A percentile compares a stretch with the other conserved stretches of the same genome.
These are phyloP conservation scores for Aphelenchoides besseyi DNA, from an alignment of 1,140 invertebrate species.

Conservation along the genomic window DNA sequence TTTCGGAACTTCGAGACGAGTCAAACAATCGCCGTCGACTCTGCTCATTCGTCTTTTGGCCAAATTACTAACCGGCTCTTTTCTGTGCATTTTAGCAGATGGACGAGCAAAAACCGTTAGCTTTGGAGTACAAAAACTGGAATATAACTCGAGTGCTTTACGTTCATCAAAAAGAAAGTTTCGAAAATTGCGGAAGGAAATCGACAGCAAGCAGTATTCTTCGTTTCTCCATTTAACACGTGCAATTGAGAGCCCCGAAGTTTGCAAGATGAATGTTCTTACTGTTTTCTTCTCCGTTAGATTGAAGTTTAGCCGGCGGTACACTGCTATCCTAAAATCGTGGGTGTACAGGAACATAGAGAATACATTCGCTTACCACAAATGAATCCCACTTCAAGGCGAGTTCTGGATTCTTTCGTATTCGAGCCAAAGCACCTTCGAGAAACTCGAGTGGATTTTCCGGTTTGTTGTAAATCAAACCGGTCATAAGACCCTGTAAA, in stretches of 20 bases:
- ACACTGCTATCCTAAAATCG: conserved; percentile 8
- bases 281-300: not conserved
- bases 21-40: conserved; percentile 31
- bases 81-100: no score
- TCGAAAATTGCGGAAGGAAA: conserved; percentile 1
- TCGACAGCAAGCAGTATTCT: not conserved
- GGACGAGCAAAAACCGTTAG: no score
- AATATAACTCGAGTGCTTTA: no score
- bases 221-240: not conserved
- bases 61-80: no score
- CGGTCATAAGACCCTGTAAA: conserved; percentile 61
- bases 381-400: conserved; percentile 47
- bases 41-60: not conserved
- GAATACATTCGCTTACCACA: no score
- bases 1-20: conserved; percentile 38
- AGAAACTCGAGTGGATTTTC: conserved; percentile 57
- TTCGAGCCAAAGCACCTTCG: conserved; percentile 45
- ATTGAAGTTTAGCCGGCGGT: not conserved
- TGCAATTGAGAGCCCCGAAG: no score
- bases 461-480: conserved; percentile 60
- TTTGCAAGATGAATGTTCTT: no score
- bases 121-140: not conserved
- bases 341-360: no score
- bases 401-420: conserved; percentile 44
- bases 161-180: no score